These are phyloP conservation scores for Plebejus argus DNA, from an alignment of 2,888 invertebrate species.

Conservation along the genomic window DNA sequence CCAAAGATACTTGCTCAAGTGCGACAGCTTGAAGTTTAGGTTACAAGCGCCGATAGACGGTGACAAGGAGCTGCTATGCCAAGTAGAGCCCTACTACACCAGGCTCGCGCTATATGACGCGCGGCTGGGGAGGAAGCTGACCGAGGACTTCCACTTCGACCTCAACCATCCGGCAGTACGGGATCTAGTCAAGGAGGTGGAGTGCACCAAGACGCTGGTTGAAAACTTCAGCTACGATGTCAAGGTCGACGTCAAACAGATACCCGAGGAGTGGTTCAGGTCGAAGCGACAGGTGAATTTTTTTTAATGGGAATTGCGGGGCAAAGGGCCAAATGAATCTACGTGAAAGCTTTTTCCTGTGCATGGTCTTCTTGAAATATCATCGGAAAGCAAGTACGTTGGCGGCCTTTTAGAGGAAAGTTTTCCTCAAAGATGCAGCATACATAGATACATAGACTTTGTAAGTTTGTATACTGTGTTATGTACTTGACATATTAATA, in stretches of 20 bases:
- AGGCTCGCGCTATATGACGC: conserved; percentile 95
- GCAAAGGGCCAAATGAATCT: too few species aligned
- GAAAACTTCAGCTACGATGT: conserved; percentile 79
- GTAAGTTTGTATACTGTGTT: too few species aligned
- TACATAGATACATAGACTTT: too few species aligned
- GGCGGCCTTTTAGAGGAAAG: too few species aligned
- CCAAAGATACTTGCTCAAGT: conserved; percentile 90
- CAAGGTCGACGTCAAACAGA: conserved; percentile 84
- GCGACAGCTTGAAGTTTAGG: conserved; percentile 91
- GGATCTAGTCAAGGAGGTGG: conserved; percentile 75
- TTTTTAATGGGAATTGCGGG: neutral
- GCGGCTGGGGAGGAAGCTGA: conserved; percentile 91
- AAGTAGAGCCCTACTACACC: conserved; percentile 97
- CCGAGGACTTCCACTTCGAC: conserved; percentile 96
- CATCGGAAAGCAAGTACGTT: too few species aligned
- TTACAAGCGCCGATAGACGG: conserved; percentile 90
- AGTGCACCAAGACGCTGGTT: conserved; percentile 74
- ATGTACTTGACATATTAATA: too few species aligned
- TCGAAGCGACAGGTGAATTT: conserved; percentile 81
- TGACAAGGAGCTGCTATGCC: conserved; percentile 87
- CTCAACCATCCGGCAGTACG: conserved; percentile 88
- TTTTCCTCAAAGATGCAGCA: too few species aligned
- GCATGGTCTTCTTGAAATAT: too few species aligned
- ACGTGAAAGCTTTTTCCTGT: too few species aligned
- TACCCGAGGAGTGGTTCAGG: conserved; percentile 88